Evolutionary conservation across 2,888 invertebrate genomes (phyloP), one percentile per base, ranked within the genome.

Genomic region (Leucoma salicis): DNA sequence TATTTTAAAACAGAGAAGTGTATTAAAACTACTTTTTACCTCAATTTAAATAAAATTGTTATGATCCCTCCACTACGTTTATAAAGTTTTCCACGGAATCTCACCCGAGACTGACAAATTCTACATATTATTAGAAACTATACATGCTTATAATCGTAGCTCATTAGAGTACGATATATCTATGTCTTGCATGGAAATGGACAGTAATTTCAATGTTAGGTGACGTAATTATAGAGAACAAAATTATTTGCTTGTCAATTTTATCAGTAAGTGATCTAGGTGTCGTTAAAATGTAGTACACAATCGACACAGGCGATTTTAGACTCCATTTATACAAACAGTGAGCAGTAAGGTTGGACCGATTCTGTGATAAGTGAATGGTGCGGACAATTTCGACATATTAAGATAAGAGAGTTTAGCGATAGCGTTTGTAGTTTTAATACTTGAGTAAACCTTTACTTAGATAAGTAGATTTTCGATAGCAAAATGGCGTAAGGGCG

Each of bases 231-330:
- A 60, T 35, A 50, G 54, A 56, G 53, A 35, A 50, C 54, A 49
- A 52, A 66, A 70, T 69, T 66, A 71, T 66, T 65, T 61, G 51
- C 53, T 59, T 65, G 66, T 60, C 66, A 65, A 63, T 62, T 59
- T 68, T 69, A 75, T 75, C 73, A 54, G 43, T 42, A 57, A 57
- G 61, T 50, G 62, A 65, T 66, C 68, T 57, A 40, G 52, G 57
- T 54, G 60, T 66, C 56, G 63, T 62, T 63, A 59, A 49, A 53
- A 59, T 54, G 49, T 63, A 60, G 51, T 57, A 63, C 64, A 70
- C 65, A 68, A 78, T 74, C 70, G 58, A 63, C 68, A 70, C 71
- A 66, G 63, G 61, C 55, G 66, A 71, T 71, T 78, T 74, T 74
- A 74, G 67, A 70, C 72, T 63, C 58, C 66, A 58, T 74, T 71